A percentile compares a stretch with the other conserved stretches of the same genome.
phyloP scores from a whole-genome alignment of 1,140 invertebrate species.

The Drosophila rhopaloa region DNA sequence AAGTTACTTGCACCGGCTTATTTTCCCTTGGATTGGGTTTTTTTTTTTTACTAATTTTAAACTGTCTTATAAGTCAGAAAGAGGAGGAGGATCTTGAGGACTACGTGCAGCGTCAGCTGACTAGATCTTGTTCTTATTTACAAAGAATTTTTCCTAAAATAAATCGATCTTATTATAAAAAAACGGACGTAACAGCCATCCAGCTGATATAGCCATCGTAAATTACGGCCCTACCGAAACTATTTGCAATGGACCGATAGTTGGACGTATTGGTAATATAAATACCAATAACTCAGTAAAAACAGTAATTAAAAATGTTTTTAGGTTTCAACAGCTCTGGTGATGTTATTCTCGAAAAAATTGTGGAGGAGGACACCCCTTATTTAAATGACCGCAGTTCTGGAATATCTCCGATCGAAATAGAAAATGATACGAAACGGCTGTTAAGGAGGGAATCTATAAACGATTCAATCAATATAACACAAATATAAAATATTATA shows the following conservation, averaged over 20 bases:
- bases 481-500: conserved; percentile 65
- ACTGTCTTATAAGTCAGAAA: conserved; percentile 91
- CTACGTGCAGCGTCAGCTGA: conserved; percentile 93
- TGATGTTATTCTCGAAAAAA: conserved; percentile 77
- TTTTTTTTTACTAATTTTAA: conserved; percentile 91
- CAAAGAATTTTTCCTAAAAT: background rate
- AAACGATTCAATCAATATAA: conserved; percentile 77
- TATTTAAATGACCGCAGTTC: conserved; percentile 69
- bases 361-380: conserved; percentile 72
- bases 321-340: conserved; percentile 63
- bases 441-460: conserved; percentile 72
- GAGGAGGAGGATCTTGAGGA: conserved; percentile 93
- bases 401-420: conserved; percentile 78
- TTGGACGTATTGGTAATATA: conserved; percentile 55
- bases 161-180: conserved; percentile 49
- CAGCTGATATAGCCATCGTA: conserved; percentile 74
- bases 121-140: conserved; percentile 88
- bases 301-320: conserved; percentile 7
- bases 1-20: conserved; percentile 91
- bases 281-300: background rate
- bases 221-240: conserved; percentile 56
- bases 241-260: conserved; percentile 61
- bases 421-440: conserved; percentile 80
- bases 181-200: conserved; percentile 52
- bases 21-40: conserved; percentile 91